Conservation (phyloP, 2,113 vertebrate genomes). For the Eonycteris spelaea region DNA sequence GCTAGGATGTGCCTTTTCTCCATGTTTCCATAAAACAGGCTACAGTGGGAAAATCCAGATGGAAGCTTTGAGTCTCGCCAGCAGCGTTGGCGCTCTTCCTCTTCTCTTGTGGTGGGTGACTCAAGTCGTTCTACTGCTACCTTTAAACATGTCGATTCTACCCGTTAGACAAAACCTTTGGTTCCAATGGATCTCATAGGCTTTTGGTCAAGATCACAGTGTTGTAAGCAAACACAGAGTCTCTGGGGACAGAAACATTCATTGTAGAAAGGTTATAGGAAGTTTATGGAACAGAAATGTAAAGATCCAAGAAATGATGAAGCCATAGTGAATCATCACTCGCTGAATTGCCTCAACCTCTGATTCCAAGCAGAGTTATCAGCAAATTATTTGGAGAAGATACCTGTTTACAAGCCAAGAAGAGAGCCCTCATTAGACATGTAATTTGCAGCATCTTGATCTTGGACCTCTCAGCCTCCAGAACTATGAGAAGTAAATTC, state of each 20-base stretch:
- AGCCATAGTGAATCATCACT: background rate
- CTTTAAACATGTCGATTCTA: background rate
- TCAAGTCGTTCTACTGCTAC: background rate
- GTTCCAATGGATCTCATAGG: background rate
- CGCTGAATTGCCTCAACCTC: background rate
- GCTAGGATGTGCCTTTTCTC: background rate
- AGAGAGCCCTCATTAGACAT: background rate
- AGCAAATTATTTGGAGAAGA: conserved; percentile 32
- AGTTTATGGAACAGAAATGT: conserved; percentile 29
- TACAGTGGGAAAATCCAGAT: background rate
- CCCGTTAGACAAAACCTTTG: background rate
- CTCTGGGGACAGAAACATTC: conserved; percentile 8
- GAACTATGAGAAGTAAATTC: background rate
- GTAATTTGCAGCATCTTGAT: background rate
- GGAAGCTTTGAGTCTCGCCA: background rate
- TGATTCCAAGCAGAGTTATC: conserved; percentile 52
- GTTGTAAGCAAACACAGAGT: background rate
- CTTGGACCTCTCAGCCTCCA: background rate
- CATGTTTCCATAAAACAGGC: background rate
- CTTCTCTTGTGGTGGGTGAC: background rate
- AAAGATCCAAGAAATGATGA: background rate
- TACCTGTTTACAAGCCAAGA: background rate
- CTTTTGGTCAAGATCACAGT: conserved; percentile 43
- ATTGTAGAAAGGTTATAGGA: conserved; percentile 5
- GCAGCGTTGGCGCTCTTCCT: background rate